Percentiles rank a stretch among this genome's conserved stretches.
These are phyloP conservation scores for Aphelenchoides bicaudatus DNA, from an alignment of 2,888 invertebrate species.

Conservation along the genomic window DNA sequence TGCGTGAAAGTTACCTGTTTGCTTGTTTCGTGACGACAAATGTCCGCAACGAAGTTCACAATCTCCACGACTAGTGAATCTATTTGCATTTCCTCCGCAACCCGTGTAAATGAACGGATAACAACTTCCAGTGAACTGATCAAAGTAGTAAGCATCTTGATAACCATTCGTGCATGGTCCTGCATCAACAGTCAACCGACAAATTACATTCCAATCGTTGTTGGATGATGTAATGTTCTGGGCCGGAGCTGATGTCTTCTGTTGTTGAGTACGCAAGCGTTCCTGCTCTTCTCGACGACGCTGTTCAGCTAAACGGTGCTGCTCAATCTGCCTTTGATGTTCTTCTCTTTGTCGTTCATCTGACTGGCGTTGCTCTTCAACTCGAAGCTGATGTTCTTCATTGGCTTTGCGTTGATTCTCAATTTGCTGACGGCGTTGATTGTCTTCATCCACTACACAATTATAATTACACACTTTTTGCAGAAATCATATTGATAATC, in stretches of 20 bases:
- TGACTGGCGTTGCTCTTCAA: background rate
- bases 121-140: slow-evolving; percentile 70
- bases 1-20: too few relatives aligned
- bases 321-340: slow-evolving; percentile 8
- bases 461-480: too few relatives aligned
- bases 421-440: background rate
- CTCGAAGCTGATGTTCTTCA: background rate
- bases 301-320: slow-evolving; percentile 12
- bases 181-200: slow-evolving; percentile 21
- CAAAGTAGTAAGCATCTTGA: slow-evolving; percentile 79
- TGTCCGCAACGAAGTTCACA: slow-evolving; percentile 46
- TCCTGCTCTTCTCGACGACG: slow-evolving; percentile 16
- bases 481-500: too few relatives aligned
- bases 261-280: slow-evolving; percentile 11
- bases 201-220: slow-evolving; percentile 8
- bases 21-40: slow-evolving; percentile 16
- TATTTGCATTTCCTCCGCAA: slow-evolving; percentile 57
- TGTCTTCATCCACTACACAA: too few relatives aligned
- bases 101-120: slow-evolving; percentile 53
- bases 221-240: background rate
- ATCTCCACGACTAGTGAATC: slow-evolving; percentile 46
- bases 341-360: background rate
- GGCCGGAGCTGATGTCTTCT: background rate
- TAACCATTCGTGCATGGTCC: slow-evolving; percentile 74
- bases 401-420: background rate